Conservation (phyloP, 2,888 invertebrate species). For the Punctoribates punctum region DNA sequence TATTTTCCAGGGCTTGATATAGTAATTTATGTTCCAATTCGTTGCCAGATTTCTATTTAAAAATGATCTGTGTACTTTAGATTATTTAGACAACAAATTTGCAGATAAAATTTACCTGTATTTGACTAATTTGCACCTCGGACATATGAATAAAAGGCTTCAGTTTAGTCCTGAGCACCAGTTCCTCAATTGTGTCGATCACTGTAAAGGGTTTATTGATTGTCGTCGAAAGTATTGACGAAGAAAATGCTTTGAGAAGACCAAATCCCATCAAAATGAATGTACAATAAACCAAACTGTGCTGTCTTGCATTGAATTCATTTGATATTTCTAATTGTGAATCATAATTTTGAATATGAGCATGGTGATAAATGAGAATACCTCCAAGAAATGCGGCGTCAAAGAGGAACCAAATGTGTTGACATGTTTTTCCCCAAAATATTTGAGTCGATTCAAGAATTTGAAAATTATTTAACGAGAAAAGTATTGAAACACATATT, state of each 20-base stretch:
- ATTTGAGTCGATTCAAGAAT: neutral
- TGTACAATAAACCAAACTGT: too few relatives aligned
- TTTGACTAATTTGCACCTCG: slow-evolving; percentile 1
- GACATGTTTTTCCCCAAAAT: neutral
- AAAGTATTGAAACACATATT: neutral
- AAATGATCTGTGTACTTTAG: neutral
- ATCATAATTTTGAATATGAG: neutral
- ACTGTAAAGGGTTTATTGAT: neutral
- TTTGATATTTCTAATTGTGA: too few relatives aligned
- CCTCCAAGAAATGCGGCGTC: neutral
- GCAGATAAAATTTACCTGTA: neutral
- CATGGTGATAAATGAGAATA: neutral
- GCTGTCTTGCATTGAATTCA: too few relatives aligned
- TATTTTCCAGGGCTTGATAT: neutral
- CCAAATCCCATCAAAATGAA: neutral
- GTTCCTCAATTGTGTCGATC: neutral
- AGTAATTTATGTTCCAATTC: neutral
- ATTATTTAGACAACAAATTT: too few relatives aligned
- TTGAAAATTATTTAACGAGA: neutral
- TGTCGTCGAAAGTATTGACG: neutral
- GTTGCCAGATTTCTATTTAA: neutral
- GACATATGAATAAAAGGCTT: neutral
- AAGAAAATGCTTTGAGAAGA: neutral
- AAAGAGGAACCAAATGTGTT: neutral
- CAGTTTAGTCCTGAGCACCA: neutral